phyloP scores from a whole-genome alignment of 2,888 invertebrate species.

The Drosophila quinaria region DNA sequence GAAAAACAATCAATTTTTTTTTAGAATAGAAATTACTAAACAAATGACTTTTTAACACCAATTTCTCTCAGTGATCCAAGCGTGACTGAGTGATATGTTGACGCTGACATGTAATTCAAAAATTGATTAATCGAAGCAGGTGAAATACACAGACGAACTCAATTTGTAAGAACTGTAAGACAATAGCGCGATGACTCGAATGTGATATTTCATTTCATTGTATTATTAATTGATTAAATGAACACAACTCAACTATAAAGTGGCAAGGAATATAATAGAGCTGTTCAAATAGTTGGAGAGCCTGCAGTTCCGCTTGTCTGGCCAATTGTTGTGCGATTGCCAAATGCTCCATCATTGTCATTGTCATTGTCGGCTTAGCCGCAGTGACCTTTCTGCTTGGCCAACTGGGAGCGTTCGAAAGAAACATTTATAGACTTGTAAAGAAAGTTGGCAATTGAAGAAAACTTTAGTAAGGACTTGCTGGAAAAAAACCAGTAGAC shows the following conservation, averaged over 20 bases:
- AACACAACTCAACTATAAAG: slow-evolving; percentile 1
- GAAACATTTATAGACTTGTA: neutral
- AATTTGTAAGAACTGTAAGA: slow-evolving; percentile 27
- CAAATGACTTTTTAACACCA: neutral
- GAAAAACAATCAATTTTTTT: too few relatives aligned
- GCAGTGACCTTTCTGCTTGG: slow-evolving; percentile 65
- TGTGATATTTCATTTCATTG: slow-evolving; percentile 13
- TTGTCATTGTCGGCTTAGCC: slow-evolving; percentile 22
- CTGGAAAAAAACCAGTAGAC: slow-evolving; percentile 25
- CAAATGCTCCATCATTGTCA: slow-evolving; percentile 59
- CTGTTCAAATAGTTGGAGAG: neutral
- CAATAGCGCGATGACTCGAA: slow-evolving; percentile 2
- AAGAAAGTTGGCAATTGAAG: slow-evolving; percentile 39
- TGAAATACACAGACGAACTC: slow-evolving; percentile 14
- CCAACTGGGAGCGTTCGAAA: slow-evolving; percentile 12
- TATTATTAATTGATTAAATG: slow-evolving; percentile 9
- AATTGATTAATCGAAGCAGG: slow-evolving; percentile 42
- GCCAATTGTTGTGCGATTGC: slow-evolving; percentile 25
- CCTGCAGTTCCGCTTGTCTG: slow-evolving; percentile 21
- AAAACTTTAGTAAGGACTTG: slow-evolving; percentile 6
- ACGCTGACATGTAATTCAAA: slow-evolving; percentile 30
- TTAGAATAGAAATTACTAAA: neutral
- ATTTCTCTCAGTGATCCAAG: slow-evolving; percentile 17
- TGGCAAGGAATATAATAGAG: neutral
- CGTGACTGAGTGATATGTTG: neutral